Percentiles rank a stretch among this genome's conserved stretches.
These are phyloP conservation scores for Nomada ferruginata DNA, from an alignment of 2,888 invertebrate species.

Conservation along the genomic window DNA sequence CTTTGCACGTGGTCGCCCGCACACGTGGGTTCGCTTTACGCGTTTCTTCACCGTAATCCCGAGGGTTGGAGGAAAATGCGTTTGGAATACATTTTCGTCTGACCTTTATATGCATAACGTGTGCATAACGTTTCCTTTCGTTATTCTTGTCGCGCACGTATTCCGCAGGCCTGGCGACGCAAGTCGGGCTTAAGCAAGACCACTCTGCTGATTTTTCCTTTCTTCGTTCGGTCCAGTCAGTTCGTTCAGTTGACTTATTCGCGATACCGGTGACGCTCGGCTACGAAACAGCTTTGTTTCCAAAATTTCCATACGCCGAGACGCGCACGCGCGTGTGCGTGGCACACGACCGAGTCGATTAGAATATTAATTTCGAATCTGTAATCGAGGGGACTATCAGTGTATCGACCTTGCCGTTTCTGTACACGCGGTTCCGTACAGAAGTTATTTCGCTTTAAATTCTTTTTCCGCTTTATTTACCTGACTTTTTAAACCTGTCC, in stretches of 20 bases:
- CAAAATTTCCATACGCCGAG: slow-evolving; percentile 37
- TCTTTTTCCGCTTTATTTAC: no score
- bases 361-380: slow-evolving; percentile 41
- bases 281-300: slow-evolving; percentile 3
- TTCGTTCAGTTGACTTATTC: background rate
- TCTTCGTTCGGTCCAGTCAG: no score
- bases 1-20: slow-evolving; percentile 52
- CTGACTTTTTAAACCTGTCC: no score
- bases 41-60: background rate
- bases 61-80: background rate
- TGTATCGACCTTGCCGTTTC: slow-evolving; percentile 20
- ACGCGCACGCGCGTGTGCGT: background rate
- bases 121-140: background rate
- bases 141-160: background rate
- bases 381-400: slow-evolving; percentile 9
- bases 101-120: background rate
- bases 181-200: background rate
- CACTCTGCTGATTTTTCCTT: background rate
- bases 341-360: background rate
- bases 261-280: slow-evolving; percentile 5
- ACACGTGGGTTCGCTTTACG: slow-evolving; percentile 39
- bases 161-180: background rate
- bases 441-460: no score
- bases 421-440: background rate
- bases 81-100: background rate